Conservation (phyloP, 92 coral and sea anemone species). For the Palythoa grandis region DNA sequence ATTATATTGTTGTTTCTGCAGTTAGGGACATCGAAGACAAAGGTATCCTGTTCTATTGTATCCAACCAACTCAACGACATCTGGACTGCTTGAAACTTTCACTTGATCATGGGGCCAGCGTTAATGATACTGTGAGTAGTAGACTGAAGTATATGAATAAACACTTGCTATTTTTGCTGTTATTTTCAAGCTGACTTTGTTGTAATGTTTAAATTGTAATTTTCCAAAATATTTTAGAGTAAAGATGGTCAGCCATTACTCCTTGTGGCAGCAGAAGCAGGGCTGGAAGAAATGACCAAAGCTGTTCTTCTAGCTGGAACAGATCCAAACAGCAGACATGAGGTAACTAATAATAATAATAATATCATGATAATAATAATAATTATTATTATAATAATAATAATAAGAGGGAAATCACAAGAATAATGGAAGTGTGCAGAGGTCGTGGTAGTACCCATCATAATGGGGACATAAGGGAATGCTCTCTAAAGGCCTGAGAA, state of each 20-base stretch:
- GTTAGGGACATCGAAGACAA: slow-evolving; percentile 88
- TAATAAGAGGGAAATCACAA: too few relatives aligned
- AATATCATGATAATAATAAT: not conserved
- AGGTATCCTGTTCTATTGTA: slow-evolving; percentile 91
- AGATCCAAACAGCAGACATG: slow-evolving; percentile 80
- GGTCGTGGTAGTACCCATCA: too few relatives aligned
- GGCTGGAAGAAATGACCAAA: slow-evolving; percentile 74
- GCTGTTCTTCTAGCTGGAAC: slow-evolving; percentile 83
- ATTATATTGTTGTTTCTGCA: slow-evolving; percentile 23
- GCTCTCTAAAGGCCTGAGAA: too few relatives aligned
- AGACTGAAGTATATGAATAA: not conserved
- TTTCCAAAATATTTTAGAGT: slow-evolving; percentile 60
- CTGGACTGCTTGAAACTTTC: slow-evolving; percentile 82
- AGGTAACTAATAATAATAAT: slow-evolving; percentile 41
- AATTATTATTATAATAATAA: too few relatives aligned
- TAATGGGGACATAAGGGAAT: too few relatives aligned
- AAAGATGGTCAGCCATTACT: slow-evolving; percentile 90
- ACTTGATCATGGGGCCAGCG: slow-evolving; percentile 88
- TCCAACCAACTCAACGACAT: slow-evolving; percentile 93
- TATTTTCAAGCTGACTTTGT: too few relatives aligned
- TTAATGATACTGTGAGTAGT: slow-evolving; percentile 82
- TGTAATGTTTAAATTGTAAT: not conserved
- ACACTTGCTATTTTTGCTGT: not conserved
- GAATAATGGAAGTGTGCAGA: too few relatives aligned
- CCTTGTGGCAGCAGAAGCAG: slow-evolving; percentile 82